Base-by-base conservation (phyloP, 1,140 invertebrate genomes). In the Trichomalopsis sarcophagae region DNA sequence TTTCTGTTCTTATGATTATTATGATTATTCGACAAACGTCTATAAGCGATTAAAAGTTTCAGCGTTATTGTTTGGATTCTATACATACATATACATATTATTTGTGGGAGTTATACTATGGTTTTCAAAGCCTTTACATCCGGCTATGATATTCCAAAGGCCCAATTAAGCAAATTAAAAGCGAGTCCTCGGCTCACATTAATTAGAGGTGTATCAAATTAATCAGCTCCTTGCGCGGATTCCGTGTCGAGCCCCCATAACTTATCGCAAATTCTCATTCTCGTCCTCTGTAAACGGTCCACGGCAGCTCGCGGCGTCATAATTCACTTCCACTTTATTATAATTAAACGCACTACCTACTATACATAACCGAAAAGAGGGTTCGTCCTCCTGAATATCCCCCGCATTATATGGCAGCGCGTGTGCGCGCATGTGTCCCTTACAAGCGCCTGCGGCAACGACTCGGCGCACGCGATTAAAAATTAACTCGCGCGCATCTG, bases 381-480 rank as follows among this genome's bases (percentile, higher is more conserved):
- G 23, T 62, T 36, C 66, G 66, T 27, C 68, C 74, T 13, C 36
- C 27, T 50, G n/a, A 76, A 50, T 23, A 5, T 27, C n/a, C 10
- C 27, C 23, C 27, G 2, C 30, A 33, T 9, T 11, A 17, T 75
- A 10, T 3, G 44, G 4, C 17, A 40, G 21, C 27, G 36, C 36
- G 13, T 30, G 50, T 14, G 13, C 2, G 78, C 27, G 36, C 66
- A 80, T 23, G 62, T 44, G 55, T 66, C 50, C 13, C 77, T 2
- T 3, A n/a, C 21, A n/a, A 17, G 21, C 77, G 14, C 50, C 6
- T 27, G 55, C 71, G 2, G 74, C 88, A 88, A 88, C 82, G 87
- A 82, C 76, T 80, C 17, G 30, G 9, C 14, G 74, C 89, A 90
- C 87, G 90, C 86, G 85, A 91, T 90, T 90, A 90, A 90, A 90